A percentile compares a stretch with the other conserved stretches of the same genome.
These are phyloP conservation scores for Brachirus orientalis DNA, from an alignment of 2,113 vertebrate species.

Conservation along the genomic window DNA sequence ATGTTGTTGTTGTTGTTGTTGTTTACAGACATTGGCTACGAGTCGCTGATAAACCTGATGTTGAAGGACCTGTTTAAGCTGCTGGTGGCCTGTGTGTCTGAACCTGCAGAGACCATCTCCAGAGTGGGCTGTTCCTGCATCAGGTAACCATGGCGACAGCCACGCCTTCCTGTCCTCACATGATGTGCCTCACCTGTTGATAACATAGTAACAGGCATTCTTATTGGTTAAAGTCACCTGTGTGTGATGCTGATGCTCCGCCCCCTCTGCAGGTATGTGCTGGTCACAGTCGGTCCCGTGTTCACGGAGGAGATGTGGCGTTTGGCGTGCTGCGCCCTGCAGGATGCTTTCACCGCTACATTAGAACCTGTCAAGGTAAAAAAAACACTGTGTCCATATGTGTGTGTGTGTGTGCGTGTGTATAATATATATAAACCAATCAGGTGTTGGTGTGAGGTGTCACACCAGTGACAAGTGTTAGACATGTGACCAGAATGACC, in stretches of 20 bases:
- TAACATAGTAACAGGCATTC: too few species aligned
- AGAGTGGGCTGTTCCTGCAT: slow-evolving; percentile 99
- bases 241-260: background rate
- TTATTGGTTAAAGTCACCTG: too few species aligned
- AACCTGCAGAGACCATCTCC: slow-evolving; percentile 96
- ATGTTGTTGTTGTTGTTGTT: background rate
- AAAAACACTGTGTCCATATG: too few species aligned
- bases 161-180: background rate
- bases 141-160: slow-evolving; percentile 78
- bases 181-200: background rate
- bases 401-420: too few species aligned
- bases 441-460: too few species aligned
- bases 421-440: too few species aligned
- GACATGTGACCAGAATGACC: too few species aligned
- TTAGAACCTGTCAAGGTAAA: slow-evolving; percentile 96
- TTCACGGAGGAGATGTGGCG: slow-evolving; percentile 99
- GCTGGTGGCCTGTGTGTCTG: slow-evolving; percentile 93
- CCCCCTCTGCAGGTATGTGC: slow-evolving; percentile 85
- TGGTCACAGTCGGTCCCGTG: slow-evolving; percentile 94
- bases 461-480: too few species aligned
- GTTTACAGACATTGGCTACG: slow-evolving; percentile 87
- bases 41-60: slow-evolving; percentile 95
- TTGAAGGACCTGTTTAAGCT: slow-evolving; percentile 96
- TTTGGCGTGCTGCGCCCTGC: slow-evolving; percentile 93
- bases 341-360: slow-evolving; percentile 95